phyloP scores from a whole-genome alignment of 1,140 invertebrate species.

The Steinernema feltiae region DNA sequence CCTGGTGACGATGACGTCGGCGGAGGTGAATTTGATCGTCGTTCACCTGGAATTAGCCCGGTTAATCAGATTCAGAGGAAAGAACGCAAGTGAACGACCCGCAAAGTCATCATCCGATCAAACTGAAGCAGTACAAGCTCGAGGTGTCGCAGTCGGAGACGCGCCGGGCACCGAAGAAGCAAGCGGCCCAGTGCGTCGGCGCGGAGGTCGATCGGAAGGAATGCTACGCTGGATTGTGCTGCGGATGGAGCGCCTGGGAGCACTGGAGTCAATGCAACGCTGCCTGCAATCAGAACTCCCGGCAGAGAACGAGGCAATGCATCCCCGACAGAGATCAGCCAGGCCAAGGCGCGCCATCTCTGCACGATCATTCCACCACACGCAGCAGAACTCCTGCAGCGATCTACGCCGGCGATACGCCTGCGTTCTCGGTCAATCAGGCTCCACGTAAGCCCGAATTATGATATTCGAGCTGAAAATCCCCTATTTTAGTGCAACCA shows the following conservation, averaged over 20 bases:
- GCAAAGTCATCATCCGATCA: background rate
- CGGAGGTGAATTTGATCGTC: background rate
- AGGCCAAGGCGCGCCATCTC: slow-evolving; percentile 2
- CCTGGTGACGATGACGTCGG: background rate
- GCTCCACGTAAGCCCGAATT: background rate
- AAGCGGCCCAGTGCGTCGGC: slow-evolving; percentile 21
- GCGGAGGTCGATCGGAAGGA: slow-evolving; percentile 25
- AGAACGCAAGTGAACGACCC: background rate
- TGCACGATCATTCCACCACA: background rate
- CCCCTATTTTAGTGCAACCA: background rate
- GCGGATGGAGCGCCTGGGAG: slow-evolving; percentile 24
- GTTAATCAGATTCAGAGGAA: background rate
- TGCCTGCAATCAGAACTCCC: slow-evolving; percentile 8
- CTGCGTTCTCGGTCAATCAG: background rate
- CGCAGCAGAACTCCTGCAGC: background rate
- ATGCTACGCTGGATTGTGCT: slow-evolving; percentile 31
- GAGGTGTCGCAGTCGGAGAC: background rate
- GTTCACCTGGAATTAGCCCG: background rate
- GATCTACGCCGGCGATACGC: background rate
- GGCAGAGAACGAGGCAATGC: slow-evolving; percentile 19
- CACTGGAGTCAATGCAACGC: slow-evolving; percentile 26
- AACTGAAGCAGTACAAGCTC: slow-evolving; percentile 4
- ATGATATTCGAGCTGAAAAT: background rate
- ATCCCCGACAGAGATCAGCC: slow-evolving; percentile 16
- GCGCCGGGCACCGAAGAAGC: background rate